Base-by-base conservation (phyloP, 1,140 invertebrate species). In the Anastatus disparis region DNA sequence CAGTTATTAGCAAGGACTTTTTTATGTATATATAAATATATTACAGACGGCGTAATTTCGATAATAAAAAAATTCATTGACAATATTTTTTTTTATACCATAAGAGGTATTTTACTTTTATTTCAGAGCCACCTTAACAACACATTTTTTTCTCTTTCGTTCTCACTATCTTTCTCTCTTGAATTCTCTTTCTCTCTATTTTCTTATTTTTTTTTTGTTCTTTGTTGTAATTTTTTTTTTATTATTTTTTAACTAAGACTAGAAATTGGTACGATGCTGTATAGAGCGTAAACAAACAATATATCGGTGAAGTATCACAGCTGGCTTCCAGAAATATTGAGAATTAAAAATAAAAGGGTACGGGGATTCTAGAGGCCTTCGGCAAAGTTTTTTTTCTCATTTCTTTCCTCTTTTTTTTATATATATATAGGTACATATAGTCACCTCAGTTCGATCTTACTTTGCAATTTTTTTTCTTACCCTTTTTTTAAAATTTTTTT, bases 241-340 rank as follows among this genome's bases (percentile, higher is more conserved):
- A 15, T 70, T 46, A 8, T 70, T 27, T 15, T 20, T 10, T 26
- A 29, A 7, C 55, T 62, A 62, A n/a, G 17, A 55, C 35, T 70
- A 62, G 2, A 63, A 68, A 42, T 63, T 70, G 58, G 64, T 62
- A 61, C 56, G 40, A 48, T 67, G 26, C 50, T 46, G 29, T 56
- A 26, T 76, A 77, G 75, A 81, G 76, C 77, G 71, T 76, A 73
- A 78, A 70, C 77, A 76, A 76, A 63, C 15, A 63, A 56, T 63
- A 81, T 63, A 81, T 77, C 77, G 75, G 76, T 80, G 79, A 83
- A 83, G 77, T 84, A 84, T 84, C 82, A 84, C 82, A 84, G 82
- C 81, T 84, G 81, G 76, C 78, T 79, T 79, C 77, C 80, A 74
- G 74, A 72, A 80, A 80, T 76, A 76, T 77, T 70, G 59, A 79